These are phyloP conservation scores for Pocillopora meandrina DNA, from an alignment of 92 coral and sea anemone genomes.

Conservation along the genomic window DNA sequence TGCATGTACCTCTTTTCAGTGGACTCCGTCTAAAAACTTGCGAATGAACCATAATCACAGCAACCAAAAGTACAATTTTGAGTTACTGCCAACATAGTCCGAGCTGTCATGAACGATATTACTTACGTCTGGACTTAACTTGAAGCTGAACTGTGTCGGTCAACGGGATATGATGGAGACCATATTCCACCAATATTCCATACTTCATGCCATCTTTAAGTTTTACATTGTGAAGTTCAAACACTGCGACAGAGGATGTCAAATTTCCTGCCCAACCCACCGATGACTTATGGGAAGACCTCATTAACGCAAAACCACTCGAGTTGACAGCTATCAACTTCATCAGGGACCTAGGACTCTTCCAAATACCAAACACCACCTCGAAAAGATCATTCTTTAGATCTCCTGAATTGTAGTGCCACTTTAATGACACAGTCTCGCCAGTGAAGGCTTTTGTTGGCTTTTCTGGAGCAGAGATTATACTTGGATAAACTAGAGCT, in stretches of 20 bases:
- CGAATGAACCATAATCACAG: neutral
- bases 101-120: neutral
- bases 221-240: slow-evolving; percentile 19
- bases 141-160: slow-evolving; percentile 10
- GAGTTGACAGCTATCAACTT: slow-evolving; percentile 6
- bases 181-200: slow-evolving; percentile 32
- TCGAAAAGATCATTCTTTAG: neutral
- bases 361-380: slow-evolving; percentile 11
- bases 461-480: slow-evolving; percentile 18
- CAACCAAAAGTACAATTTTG: neutral
- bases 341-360: neutral
- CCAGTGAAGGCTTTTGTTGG: slow-evolving; percentile 23
- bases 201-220: neutral
- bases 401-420: slow-evolving; percentile 3
- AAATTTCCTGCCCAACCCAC: slow-evolving; percentile 44
- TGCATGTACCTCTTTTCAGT: no score
- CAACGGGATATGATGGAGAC: slow-evolving; percentile 4
- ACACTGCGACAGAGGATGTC: slow-evolving; percentile 21
- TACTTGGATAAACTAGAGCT: neutral
- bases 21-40: neutral
- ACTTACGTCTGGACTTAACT: slow-evolving; percentile 17
- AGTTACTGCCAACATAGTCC: no score
- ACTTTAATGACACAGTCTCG: slow-evolving; percentile 6
- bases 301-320: neutral
- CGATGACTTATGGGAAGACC: neutral